A percentile compares a stretch with the other conserved stretches of the same genome.
phyloP scores from a whole-genome alignment of 2,113 vertebrate species.

The Oostethus manadensis region DNA sequence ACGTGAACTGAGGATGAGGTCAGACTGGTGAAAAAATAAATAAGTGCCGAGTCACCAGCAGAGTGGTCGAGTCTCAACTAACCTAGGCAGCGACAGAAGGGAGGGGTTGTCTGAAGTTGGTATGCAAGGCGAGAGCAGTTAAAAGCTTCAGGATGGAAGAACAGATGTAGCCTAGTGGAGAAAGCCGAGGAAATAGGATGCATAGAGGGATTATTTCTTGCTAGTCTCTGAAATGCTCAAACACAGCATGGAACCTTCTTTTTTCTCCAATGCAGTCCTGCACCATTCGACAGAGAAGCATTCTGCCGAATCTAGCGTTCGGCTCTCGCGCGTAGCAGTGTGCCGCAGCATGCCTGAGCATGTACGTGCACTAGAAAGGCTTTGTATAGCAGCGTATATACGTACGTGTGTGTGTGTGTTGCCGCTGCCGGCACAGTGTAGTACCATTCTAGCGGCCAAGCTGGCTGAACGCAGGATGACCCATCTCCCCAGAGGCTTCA shows the following conservation, averaged over 20 bases:
- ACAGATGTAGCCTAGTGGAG: conserved; percentile 26
- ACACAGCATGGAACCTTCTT: conserved; percentile 5
- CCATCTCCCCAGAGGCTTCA: conserved; percentile 59
- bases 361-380: conserved; percentile 29
- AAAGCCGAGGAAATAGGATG: conserved; percentile 24
- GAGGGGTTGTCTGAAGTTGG: conserved; percentile 27
- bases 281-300: conserved; percentile 24
- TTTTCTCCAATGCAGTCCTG: not conserved
- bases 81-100: conserved; percentile 25
- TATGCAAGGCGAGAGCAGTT: conserved; percentile 20
- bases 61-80: not conserved
- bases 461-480: conserved; percentile 66
- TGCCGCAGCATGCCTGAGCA: conserved; percentile 42
- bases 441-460: conserved; percentile 39
- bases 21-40: conserved; percentile 58
- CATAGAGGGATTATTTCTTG: conserved; percentile 19
- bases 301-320: conserved; percentile 15
- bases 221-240: conserved; percentile 16
- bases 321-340: conserved; percentile 20
- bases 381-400: conserved; percentile 19
- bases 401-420: conserved; percentile 9
- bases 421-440: conserved; percentile 22
- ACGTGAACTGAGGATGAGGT: conserved; percentile 60
- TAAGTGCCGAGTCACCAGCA: conserved; percentile 53
- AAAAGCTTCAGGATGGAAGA: conserved; percentile 35